These are phyloP conservation scores for Lagodon rhomboides DNA, from an alignment of 2,797 vertebrate genomes.

Conservation along the genomic window DNA sequence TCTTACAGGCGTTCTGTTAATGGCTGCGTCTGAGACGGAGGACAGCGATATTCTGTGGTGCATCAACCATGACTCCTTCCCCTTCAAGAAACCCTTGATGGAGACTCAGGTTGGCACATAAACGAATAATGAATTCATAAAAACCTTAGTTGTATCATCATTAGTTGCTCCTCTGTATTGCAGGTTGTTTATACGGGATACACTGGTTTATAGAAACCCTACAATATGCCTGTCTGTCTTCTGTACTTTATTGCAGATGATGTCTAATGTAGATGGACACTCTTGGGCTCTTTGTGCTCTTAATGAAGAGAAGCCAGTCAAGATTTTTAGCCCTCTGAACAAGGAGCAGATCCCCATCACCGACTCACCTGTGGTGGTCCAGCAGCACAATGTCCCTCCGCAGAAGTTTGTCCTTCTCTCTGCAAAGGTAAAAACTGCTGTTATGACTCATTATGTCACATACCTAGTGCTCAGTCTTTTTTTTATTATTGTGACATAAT, in stretches of 20 bases:
- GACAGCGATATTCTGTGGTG: conserved; percentile 98
- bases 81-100: conserved; percentile 98
- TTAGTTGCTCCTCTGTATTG: not conserved
- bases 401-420: conserved; percentile 97
- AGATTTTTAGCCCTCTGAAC: conserved; percentile 92
- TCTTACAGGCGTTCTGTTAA: conserved; percentile 90
- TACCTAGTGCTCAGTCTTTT: not conserved
- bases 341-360: conserved; percentile 93
- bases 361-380: conserved; percentile 94
- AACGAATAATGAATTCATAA: not conserved
- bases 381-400: conserved; percentile 93
- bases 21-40: conserved; percentile 97
- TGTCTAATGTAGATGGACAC: conserved; percentile 93
- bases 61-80: conserved; percentile 97
- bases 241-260: conserved; percentile 86
- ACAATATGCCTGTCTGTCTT: not conserved
- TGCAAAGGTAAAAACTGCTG: conserved; percentile 89
- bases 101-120: conserved; percentile 92
- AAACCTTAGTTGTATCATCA: not conserved
- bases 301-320: conserved; percentile 87
- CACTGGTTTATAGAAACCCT: not conserved
- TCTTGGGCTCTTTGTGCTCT: conserved; percentile 96
- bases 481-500: not conserved
- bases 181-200: not conserved
- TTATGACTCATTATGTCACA: not conserved